Evolutionary conservation across 2,797 vertebrate species (phyloP).

Genomic region (Chelmon rostratus): DNA sequence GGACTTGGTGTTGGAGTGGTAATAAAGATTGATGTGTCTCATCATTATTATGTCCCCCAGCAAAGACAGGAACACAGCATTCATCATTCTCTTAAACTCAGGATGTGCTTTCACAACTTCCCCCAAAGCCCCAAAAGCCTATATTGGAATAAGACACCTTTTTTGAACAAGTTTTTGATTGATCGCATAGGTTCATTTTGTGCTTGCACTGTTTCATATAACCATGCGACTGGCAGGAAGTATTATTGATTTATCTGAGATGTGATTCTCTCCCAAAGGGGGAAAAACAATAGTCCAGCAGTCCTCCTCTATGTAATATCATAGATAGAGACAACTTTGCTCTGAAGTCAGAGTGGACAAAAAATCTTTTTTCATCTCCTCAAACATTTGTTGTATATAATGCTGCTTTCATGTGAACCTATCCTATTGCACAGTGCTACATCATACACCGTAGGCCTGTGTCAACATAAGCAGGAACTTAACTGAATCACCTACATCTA

Average conservation of each 20-base stretch:
- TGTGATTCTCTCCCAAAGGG: slow-evolving; percentile 44
- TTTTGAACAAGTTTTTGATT: slow-evolving; percentile 45
- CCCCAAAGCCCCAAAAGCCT: slow-evolving; percentile 42
- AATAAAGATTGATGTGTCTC: slow-evolving; percentile 81
- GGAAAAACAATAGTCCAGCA: slow-evolving; percentile 34
- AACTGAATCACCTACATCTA: slow-evolving; percentile 21
- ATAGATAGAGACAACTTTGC: slow-evolving; percentile 35
- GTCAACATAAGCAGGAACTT: slow-evolving; percentile 8
- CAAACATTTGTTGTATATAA: slow-evolving; percentile 16
- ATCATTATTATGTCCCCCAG: slow-evolving; percentile 76
- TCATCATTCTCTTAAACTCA: slow-evolving; percentile 75
- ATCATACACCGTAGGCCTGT: not conserved
- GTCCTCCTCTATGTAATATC: slow-evolving; percentile 13
- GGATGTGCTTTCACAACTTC: slow-evolving; percentile 60
- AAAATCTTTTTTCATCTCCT: slow-evolving; percentile 9
- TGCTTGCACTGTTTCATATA: slow-evolving; percentile 44
- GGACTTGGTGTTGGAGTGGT: slow-evolving; percentile 57
- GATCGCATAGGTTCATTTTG: slow-evolving; percentile 48
- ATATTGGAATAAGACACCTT: slow-evolving; percentile 50
- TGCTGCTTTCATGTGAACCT: slow-evolving; percentile 20
- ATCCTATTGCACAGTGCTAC: slow-evolving; percentile 2
- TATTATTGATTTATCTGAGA: slow-evolving; percentile 61
- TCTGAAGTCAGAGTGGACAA: slow-evolving; percentile 19
- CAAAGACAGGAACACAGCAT: slow-evolving; percentile 71
- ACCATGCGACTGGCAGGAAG: slow-evolving; percentile 31